A percentile compares a stretch with the other conserved stretches of the same genome.
phyloP scores from a whole-genome alignment of 2,888 invertebrate genomes.

The Eumacrocentrus americanus region DNA sequence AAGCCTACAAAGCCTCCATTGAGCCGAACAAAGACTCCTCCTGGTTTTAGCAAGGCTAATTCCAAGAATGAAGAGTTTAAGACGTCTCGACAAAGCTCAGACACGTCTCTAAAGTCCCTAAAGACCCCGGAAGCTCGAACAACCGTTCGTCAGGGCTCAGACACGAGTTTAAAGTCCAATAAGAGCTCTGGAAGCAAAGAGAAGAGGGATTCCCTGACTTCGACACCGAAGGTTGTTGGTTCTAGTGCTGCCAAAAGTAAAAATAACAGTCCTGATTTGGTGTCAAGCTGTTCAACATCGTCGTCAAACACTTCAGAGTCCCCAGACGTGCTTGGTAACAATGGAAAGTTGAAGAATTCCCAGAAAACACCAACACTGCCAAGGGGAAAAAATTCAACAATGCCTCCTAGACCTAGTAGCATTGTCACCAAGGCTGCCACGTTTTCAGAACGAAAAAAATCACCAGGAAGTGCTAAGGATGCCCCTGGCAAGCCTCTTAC shows the following conservation, averaged over 20 bases:
- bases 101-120: constrained; percentile 36
- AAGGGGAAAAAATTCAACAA: constrained; percentile 51
- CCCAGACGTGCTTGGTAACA: constrained; percentile 56
- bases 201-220: constrained; percentile 38
- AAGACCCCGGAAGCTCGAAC: constrained; percentile 30
- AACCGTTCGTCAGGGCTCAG: constrained; percentile 42
- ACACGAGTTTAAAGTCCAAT: constrained; percentile 43
- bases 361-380: constrained; percentile 54
- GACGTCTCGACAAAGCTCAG: constrained; percentile 35
- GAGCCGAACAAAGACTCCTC: constrained; percentile 43
- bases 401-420: constrained; percentile 63
- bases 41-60: constrained; percentile 40
- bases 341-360: constrained; percentile 33
- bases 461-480: constrained; percentile 32
- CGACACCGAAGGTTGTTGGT: constrained; percentile 21
- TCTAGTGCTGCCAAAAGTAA: constrained; percentile 36
- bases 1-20: constrained; percentile 38
- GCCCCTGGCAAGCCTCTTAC: constrained; percentile 25
- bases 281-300: constrained; percentile 70
- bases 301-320: constrained; percentile 62
- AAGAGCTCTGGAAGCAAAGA: constrained; percentile 38
- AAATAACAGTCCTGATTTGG: constrained; percentile 73
- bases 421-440: constrained; percentile 63
- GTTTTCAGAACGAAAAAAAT: constrained; percentile 53
- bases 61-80: constrained; percentile 42